Conservation (phyloP, 2,797 vertebrate genomes). For the Hozukius guyotensis region DNA sequence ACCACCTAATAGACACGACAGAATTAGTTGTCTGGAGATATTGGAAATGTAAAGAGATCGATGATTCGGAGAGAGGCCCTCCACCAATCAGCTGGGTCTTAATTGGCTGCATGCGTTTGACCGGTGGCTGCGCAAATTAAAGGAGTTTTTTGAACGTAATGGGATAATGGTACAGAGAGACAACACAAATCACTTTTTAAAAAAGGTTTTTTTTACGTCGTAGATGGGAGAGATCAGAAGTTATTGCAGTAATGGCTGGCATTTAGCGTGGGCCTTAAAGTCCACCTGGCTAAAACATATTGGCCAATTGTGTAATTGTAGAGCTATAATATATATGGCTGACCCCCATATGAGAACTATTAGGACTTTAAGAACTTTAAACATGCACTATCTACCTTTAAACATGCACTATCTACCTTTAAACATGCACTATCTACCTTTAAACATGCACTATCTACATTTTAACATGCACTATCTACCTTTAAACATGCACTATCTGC, state of each 20-base stretch:
- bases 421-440: too few relatives aligned
- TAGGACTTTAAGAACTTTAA: too few relatives aligned
- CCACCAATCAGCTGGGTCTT: constrained; percentile 91
- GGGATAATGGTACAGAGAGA: constrained; percentile 39
- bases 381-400: too few relatives aligned
- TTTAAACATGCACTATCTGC: too few relatives aligned
- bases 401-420: too few relatives aligned
- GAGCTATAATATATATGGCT: background rate
- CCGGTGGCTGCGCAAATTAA: constrained; percentile 86
- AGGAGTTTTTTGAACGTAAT: constrained; percentile 63
- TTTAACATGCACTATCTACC: too few relatives aligned
- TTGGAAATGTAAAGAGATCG: constrained; percentile 93
- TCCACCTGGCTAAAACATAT: background rate
- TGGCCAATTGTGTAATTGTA: background rate
- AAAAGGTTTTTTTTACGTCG: background rate
- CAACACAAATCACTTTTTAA: constrained; percentile 13
- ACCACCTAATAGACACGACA: constrained; percentile 90
- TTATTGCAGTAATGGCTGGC: constrained; percentile 2
- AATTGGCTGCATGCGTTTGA: constrained; percentile 91
- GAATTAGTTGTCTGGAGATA: constrained; percentile 94
- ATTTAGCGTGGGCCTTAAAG: constrained; percentile 1
- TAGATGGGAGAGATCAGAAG: constrained; percentile 19
- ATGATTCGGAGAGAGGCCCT: constrained; percentile 82
- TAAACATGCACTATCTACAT: too few relatives aligned
- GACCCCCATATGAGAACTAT: background rate